Evolutionary conservation across 2,888 invertebrate genomes (phyloP), one percentile per base, ranked within the genome.

Genomic region (Sclerodermus sp.): DNA sequence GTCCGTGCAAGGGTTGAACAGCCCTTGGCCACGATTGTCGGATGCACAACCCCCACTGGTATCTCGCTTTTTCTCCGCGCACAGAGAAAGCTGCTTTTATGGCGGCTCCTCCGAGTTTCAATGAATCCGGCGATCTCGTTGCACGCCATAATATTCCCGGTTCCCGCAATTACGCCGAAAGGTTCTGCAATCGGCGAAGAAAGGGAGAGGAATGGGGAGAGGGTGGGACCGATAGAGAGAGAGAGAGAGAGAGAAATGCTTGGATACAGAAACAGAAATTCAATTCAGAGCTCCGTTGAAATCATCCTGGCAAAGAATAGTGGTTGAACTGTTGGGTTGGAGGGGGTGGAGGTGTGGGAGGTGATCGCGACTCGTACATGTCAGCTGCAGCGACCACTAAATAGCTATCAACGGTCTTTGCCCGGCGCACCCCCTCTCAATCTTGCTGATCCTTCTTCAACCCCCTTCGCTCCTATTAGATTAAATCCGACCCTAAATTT

Each of bases 321-420:
- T 23, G 4, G 23, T 8, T 23, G 23, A 23, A 23, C 3, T 3
- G 8, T 5, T 5, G 4, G 4, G 23, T 23, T 23, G 36, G 12
- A 15, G 18, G 12, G 17, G 12, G 17, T 39, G 17, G 39, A 39
- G 17, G 12, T 8, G 39, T 14, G 39, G 12, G 39, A 16, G 39
- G 12, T 15, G 18, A 13, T 55, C 58, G 64, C 63, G 58, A 64
- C 66, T 68, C 67, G 67, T 72, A 71, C 68, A 68, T 60, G 74
- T 75, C 74, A 75, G 60, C 68, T 66, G 68, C 76, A 76, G 76
- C 59, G 69, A 63, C 73, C 71, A 73, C 72, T 76, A 75, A 76
- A 76, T 76, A 75, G 73, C 71, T 71, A 76, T 74, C 72, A 66
- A 63, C 68, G 68, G 67, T 70, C 71, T 71, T 71, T 68, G 60